Evolutionary conservation across 2,888 invertebrate species (phyloP), one percentile per base, ranked within the genome.

Genomic region (Panopea generosa): DNA sequence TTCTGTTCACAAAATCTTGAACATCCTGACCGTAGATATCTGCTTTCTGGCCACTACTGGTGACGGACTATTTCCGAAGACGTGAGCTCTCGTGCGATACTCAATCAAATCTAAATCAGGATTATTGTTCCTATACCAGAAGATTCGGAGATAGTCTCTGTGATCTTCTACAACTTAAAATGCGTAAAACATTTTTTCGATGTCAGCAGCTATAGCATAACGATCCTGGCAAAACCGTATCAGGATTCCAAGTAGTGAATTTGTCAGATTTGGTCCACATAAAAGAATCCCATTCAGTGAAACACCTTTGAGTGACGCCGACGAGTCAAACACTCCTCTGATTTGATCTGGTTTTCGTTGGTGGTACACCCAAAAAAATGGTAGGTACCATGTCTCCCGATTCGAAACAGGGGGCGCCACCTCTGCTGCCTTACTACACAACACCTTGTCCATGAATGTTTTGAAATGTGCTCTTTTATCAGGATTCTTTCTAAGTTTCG

Each of bases 81-180:
- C 59, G 47, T 74, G 59, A 14, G 26, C 62, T 2, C 52, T 50
- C 76, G 77, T 74, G 1, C 73, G 60, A 55, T 84, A 83, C 27
- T 74, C 74, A n/a, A n/a, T n/a, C n/a, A n/a, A n/a, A n/a, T n/a
- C n/a, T n/a, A n/a, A n/a, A n/a, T n/a, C n/a, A n/a, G n/a, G n/a
- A n/a, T n/a, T n/a, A n/a, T n/a, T n/a, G n/a, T n/a, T n/a, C n/a
- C n/a, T n/a, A n/a, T n/a, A n/a, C n/a, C n/a, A n/a, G n/a, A n/a
- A n/a, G n/a, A n/a, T n/a, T n/a, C n/a, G n/a, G n/a, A n/a, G n/a
- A n/a, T n/a, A n/a, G n/a, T n/a, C n/a, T n/a, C n/a, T n/a, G n/a
- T n/a, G n/a, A n/a, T n/a, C n/a, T n/a, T n/a, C n/a, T n/a, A n/a
- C n/a, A n/a, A 40, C 40, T 11, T 11, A 14, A 14, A 40, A 40